Evolutionary conservation across 2,888 invertebrate genomes (phyloP).

Genomic region (Amaurobius ferox): DNA sequence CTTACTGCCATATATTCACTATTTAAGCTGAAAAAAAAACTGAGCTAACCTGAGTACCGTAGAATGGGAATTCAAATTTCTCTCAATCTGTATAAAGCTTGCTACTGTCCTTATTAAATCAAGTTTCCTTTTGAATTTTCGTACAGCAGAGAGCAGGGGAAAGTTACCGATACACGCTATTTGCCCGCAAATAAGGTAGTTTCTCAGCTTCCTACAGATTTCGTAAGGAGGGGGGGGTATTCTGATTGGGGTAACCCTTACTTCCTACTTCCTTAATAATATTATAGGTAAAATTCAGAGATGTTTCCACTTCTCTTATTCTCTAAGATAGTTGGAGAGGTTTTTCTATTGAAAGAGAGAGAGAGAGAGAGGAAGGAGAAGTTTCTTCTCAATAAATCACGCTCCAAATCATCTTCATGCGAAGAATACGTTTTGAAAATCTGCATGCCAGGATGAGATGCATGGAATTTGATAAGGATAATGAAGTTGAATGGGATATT

Average conservation of each 20-base stretch:
- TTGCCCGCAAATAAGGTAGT: background rate
- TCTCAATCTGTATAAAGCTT: no score
- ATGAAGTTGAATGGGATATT: background rate
- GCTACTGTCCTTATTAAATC: background rate
- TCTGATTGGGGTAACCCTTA: background rate
- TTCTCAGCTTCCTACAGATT: background rate
- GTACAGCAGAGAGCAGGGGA: background rate
- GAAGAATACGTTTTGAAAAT: background rate
- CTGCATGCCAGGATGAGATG: background rate
- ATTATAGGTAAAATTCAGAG: background rate
- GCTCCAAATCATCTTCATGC: background rate
- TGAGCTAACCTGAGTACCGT: no score
- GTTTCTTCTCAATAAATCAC: background rate
- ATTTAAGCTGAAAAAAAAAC: no score
- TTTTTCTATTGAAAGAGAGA: no score
- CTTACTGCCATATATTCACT: no score
- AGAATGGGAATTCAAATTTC: no score
- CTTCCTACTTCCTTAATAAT: background rate
- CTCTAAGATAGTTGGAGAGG: background rate
- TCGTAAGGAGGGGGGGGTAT: background rate
- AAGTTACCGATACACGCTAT: background rate
- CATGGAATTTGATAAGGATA: background rate
- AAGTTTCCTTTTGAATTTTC: background rate
- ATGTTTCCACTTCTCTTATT: background rate
- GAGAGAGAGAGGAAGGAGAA: background rate